Evolutionary conservation across 2,113 vertebrate genomes (phyloP), one percentile per base, ranked within the genome.

Genomic region (Zonotrichia leucophrys): DNA sequence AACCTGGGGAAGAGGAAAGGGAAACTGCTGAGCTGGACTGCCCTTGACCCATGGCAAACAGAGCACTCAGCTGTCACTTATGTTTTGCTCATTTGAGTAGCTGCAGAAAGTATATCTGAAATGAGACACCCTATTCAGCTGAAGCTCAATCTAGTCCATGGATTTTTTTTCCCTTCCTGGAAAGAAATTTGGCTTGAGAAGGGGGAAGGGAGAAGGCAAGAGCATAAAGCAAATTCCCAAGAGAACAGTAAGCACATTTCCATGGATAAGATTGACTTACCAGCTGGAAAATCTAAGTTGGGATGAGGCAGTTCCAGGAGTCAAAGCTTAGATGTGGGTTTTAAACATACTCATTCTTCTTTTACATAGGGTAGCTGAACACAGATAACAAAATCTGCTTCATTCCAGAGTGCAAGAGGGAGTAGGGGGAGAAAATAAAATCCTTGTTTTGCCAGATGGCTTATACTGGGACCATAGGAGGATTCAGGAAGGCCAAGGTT

Each of bases 51-150:
- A 44, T 15, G 41, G 83, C 74, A 95, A 78, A 94, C 83, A 67
- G 82, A 78, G 89, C 96, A 92, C 85, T 96, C 93, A 92, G 91
- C 85, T 97, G 87, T 90, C 92, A 91, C 88, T 93, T 81, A 84
- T 49, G 68, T 86, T 90, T 93, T 83, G 68, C 89, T 91, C 75
- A 97, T 94, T 76, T 87, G 93, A 96, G 92, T 89, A 90, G 89
- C 83, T 94, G 70, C 66, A 89, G 72, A 91, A 91, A 93, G 90
- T 64, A 30, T 64, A 92, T 70, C 81, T 95, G 96, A 96, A 95
- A 94, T 53, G 42, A 88, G 93, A 95, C 49, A 94, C 79, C 39
- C 70, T 67, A 90, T 87, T 92, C 92, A 96, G 88, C 80, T 94
- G 58, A 81, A 94, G 90, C 89, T 80, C 76, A 64, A 87, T 64